These are phyloP conservation scores for Leucozona laternaria DNA, from an alignment of 2,888 invertebrate genomes.

Conservation along the genomic window DNA sequence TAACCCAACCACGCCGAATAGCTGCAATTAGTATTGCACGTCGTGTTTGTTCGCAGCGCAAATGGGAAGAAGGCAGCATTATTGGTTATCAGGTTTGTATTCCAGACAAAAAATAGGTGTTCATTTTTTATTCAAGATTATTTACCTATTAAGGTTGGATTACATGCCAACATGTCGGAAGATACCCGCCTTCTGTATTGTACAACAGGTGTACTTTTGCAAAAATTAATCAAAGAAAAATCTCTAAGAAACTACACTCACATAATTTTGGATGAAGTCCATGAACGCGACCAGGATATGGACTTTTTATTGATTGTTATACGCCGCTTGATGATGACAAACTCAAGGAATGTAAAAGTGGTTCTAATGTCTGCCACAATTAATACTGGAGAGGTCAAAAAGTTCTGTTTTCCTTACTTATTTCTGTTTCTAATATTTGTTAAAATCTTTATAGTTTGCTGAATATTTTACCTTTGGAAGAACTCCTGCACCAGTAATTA, in stretches of 20 bases:
- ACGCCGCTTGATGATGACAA: conserved; percentile 88
- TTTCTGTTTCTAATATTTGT: neutral
- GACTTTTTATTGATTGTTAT: conserved; percentile 94
- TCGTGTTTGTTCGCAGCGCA: conserved; percentile 92
- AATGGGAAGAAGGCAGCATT: conserved; percentile 91
- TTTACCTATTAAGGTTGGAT: conserved; percentile 79
- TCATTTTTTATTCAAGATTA: neutral
- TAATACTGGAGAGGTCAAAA: conserved; percentile 85
- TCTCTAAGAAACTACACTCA: conserved; percentile 92
- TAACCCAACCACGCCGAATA: conserved; percentile 97
- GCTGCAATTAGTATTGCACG: conserved; percentile 95
- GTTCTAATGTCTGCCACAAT: conserved; percentile 98
- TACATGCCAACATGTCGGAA: conserved; percentile 78
- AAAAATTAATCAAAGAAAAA: conserved; percentile 89
- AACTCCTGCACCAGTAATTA: conserved; percentile 86
- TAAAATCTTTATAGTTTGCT: conserved; percentile 76
- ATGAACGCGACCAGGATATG: conserved; percentile 96
- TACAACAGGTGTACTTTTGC: conserved; percentile 94
- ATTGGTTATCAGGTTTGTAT: conserved; percentile 93
- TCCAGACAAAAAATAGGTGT: neutral
- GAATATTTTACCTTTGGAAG: conserved; percentile 80
- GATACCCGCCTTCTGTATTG: conserved; percentile 91
- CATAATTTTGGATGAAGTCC: conserved; percentile 96
- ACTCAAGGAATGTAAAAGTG: conserved; percentile 88
- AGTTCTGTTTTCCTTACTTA: neutral